Evolutionary conservation across 2,888 invertebrate species (phyloP), one percentile per base, ranked within the genome.

Genomic region (Morpho helenor): DNA sequence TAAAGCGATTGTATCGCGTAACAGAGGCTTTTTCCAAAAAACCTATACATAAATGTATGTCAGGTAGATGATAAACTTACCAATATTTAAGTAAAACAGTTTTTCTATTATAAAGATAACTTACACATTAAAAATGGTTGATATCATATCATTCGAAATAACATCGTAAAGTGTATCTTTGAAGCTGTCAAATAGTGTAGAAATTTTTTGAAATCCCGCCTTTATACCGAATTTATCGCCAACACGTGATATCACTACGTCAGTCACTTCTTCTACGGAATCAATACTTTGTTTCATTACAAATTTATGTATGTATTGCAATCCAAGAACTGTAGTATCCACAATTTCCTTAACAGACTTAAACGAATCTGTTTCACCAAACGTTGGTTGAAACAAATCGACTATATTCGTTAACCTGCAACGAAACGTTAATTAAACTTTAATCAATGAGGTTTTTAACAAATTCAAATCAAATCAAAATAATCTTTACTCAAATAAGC

Each of bases 41-140:
- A 31, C 31, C 2, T 31, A 5, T 31, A 31, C 4, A 5, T 5
- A 5, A 5, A 31, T 31, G 31, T 31, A 31, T 31, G 3, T 31
- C 5, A 5, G 31, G 31, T 31, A 31, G 31, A 31, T 31, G 31
- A 5, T 16, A 16, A 16, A 16, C 31, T 31, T 31, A 31, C 31
- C 5, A 31, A 5, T 31, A 31, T 31, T 1, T 16, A 41, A 40
- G 22, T 42, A 10, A 31, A 1, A 9, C n/a, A 49, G 43, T 49
- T 16, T 16, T 16, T 3, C 9, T 7, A 10, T 48, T 43, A 48
- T 7, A n/a, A 47, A 46, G n/a, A 8, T 5, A 49, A 85, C 89
- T 87, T 76, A 91, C 91, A 84, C 68, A 63, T 81, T 75, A 65
- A 82, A 84, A 44, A 78, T 72, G 64, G 85, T 81, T 42, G 81